Evolutionary conservation across 2,888 invertebrate species (phyloP).

Genomic region (Podotricha telesiphe): DNA sequence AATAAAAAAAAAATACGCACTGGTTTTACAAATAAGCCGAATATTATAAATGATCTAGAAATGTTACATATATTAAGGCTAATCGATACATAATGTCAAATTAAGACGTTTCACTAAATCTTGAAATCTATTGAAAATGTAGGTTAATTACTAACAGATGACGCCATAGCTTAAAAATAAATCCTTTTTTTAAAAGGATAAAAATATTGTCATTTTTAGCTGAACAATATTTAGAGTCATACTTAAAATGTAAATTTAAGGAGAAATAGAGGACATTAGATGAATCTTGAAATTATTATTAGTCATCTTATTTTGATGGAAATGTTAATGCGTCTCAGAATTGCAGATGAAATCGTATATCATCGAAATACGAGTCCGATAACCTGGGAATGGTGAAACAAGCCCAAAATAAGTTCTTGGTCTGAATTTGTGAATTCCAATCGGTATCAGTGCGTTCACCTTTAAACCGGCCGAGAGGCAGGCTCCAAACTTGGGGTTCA

Average conservation of each 20-base stretch:
- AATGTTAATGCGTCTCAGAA: constrained; percentile 49
- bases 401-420: constrained; percentile 67
- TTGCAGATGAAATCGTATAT: constrained; percentile 64
- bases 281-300: constrained; percentile 41
- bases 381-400: constrained; percentile 72
- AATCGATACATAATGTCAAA: constrained; percentile 48
- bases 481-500: constrained; percentile 70
- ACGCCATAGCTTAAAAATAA: constrained; percentile 20
- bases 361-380: constrained; percentile 65
- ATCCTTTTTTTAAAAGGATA: constrained; percentile 6
- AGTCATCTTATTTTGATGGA: constrained; percentile 46
- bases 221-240: constrained; percentile 8
- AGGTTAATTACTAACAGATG: constrained; percentile 59
- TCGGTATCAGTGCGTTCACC: constrained; percentile 75
- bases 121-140: constrained; percentile 46
- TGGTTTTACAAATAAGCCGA: not conserved
- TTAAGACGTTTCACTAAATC: constrained; percentile 2
- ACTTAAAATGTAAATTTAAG: constrained; percentile 42
- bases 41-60: not conserved
- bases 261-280: constrained; percentile 38
- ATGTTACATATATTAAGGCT: constrained; percentile 54
- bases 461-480: constrained; percentile 75
- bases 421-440: constrained; percentile 73
- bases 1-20: not conserved
- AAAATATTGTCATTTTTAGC: constrained; percentile 6